Conservation (phyloP, 2,888 invertebrate genomes). For the Choristoneura rosaceana region DNA sequence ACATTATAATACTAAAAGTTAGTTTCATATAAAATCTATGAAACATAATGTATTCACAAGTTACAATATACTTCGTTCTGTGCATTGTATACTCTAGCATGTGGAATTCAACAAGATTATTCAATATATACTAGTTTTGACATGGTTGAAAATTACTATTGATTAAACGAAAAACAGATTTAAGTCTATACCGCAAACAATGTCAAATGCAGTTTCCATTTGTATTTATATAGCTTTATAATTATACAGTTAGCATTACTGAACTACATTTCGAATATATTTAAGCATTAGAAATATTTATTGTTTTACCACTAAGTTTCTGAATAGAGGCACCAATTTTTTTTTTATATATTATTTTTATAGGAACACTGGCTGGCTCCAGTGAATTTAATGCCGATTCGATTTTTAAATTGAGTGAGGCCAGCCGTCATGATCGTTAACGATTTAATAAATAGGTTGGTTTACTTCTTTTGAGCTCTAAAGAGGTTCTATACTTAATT, state of each 20-base stretch:
- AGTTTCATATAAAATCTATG: constrained; percentile 16
- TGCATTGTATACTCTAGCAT: constrained; percentile 11
- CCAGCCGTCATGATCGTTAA: constrained; percentile 23
- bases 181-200: not conserved
- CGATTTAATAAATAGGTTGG: constrained; percentile 53
- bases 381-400: constrained; percentile 20
- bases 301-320: constrained; percentile 37
- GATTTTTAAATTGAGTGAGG: constrained; percentile 18
- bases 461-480: constrained; percentile 53
- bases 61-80: constrained; percentile 15
- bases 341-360: constrained; percentile 26
- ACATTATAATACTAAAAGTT: constrained; percentile 29
- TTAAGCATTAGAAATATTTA: constrained; percentile 37
- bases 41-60: constrained; percentile 16
- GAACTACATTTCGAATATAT: constrained; percentile 22
- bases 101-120: constrained; percentile 19
- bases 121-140: constrained; percentile 7
- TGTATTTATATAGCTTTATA: constrained; percentile 16
- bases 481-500: constrained; percentile 42
- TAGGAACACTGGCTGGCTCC: constrained; percentile 37
- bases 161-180: not conserved
- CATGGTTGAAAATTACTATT: constrained; percentile 1
- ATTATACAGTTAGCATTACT: constrained; percentile 18
- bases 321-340: constrained; percentile 44
- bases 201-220: not conserved